phyloP scores from a whole-genome alignment of 2,888 invertebrate species.

The Ophion slaviceki region DNA sequence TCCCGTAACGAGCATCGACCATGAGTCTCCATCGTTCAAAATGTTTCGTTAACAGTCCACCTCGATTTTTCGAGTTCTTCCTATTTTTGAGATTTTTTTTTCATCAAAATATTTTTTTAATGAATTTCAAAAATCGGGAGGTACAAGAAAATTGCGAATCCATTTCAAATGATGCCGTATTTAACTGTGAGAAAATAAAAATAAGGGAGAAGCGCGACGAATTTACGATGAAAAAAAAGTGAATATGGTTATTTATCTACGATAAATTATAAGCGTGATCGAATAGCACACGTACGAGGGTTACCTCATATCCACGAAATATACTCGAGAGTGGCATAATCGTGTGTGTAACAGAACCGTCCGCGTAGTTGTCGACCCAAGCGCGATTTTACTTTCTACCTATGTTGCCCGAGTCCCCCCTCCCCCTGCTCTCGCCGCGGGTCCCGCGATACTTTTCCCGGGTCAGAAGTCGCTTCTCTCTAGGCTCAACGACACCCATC shows the following conservation, averaged over 20 bases:
- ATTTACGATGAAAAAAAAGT: constrained; percentile 6
- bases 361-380: constrained; percentile 39
- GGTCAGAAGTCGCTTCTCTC: constrained; percentile 66
- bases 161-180: neutral
- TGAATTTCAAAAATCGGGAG: neutral
- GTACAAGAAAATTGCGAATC: no score
- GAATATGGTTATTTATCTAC: constrained; percentile 38
- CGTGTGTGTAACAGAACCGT: constrained; percentile 46
- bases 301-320: constrained; percentile 65
- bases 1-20: no score
- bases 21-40: no score
- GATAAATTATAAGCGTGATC: constrained; percentile 63
- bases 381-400: constrained; percentile 67
- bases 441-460: constrained; percentile 64
- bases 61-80: no score
- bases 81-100: no score
- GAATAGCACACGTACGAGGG: constrained; percentile 31
- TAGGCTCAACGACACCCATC: constrained; percentile 51
- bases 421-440: constrained; percentile 2
- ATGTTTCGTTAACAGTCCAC: no score
- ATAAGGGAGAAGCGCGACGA: neutral
- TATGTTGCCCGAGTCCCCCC: constrained; percentile 39
- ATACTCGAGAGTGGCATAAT: constrained; percentile 44
- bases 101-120: no score
- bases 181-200: neutral